Evolutionary conservation across 1,140 invertebrate genomes (phyloP).

Genomic region (Globodera rostochiensis): DNA sequence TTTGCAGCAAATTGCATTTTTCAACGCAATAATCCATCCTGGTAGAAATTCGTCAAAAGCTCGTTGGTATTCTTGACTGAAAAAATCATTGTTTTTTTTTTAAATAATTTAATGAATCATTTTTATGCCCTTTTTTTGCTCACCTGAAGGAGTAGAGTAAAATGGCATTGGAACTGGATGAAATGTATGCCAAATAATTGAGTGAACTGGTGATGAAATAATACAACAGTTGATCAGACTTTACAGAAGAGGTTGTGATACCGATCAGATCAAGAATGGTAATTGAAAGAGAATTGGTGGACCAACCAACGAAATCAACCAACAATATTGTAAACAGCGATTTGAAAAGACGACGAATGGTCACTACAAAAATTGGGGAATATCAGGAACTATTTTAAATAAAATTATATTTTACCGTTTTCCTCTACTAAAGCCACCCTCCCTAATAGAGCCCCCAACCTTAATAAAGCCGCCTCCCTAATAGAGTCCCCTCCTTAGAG

Average conservation of each 20-base stretch:
- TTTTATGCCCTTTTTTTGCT: background rate
- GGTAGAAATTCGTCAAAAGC: slow-evolving; percentile 21
- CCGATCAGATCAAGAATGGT: slow-evolving; percentile 4
- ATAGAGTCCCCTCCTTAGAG: too few relatives aligned
- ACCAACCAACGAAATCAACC: slow-evolving; percentile 26
- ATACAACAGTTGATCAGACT: background rate
- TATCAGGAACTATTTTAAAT: background rate
- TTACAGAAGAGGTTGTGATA: background rate
- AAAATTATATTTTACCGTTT: too few relatives aligned
- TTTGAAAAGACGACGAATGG: slow-evolving; percentile 19
- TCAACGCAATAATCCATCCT: background rate
- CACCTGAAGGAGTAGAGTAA: slow-evolving; percentile 21
- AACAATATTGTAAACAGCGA: slow-evolving; percentile 20
- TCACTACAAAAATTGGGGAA: background rate
- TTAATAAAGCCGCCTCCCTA: too few relatives aligned
- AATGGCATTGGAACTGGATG: slow-evolving; percentile 12
- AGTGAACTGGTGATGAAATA: slow-evolving; percentile 3
- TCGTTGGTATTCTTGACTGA: slow-evolving; percentile 12
- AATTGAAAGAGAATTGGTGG: slow-evolving; percentile 22
- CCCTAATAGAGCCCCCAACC: too few relatives aligned
- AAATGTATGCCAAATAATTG: slow-evolving; percentile 20
- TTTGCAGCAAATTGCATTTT: background rate
- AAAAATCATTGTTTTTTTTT: background rate
- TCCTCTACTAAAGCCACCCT: too few relatives aligned
- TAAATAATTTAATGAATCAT: background rate